Evolutionary conservation across 2,113 vertebrate species (phyloP).

Genomic region (Nesogale talazaci): DNA sequence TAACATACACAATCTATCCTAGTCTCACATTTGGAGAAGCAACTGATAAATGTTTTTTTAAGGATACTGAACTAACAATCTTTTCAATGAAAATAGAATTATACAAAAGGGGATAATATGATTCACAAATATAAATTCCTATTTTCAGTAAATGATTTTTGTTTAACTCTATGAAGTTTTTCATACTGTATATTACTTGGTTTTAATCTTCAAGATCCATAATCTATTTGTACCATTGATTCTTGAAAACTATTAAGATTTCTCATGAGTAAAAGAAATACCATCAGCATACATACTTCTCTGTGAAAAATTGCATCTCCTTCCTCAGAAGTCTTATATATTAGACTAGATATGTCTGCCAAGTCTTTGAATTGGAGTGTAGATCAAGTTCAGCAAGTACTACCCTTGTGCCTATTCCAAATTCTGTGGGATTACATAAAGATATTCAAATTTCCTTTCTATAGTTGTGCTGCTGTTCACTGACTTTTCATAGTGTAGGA

Average conservation of each 20-base stretch:
- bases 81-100: conserved; percentile 18
- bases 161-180: conserved; percentile 52
- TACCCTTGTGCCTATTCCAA: background rate
- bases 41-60: conserved; percentile 16
- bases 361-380: conserved; percentile 5
- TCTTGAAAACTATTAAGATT: conserved; percentile 58
- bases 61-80: background rate
- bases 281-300: conserved; percentile 51
- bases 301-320: conserved; percentile 40
- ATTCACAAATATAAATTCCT: conserved; percentile 9
- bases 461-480: conserved; percentile 6
- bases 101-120: conserved; percentile 26
- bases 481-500: conserved; percentile 32
- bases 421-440: conserved; percentile 16
- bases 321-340: background rate
- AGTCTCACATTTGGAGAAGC: background rate
- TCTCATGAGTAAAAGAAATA: conserved; percentile 53
- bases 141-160: conserved; percentile 51
- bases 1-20: background rate
- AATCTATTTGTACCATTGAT: conserved; percentile 20
- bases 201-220: conserved; percentile 49
- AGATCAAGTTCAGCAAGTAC: background rate
- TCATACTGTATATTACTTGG: background rate
- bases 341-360: background rate
- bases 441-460: conserved; percentile 37